Evolutionary conservation across 2,888 invertebrate genomes (phyloP), one percentile per base, ranked within the genome.

Genomic region (Peribatodes rhomboidaria): DNA sequence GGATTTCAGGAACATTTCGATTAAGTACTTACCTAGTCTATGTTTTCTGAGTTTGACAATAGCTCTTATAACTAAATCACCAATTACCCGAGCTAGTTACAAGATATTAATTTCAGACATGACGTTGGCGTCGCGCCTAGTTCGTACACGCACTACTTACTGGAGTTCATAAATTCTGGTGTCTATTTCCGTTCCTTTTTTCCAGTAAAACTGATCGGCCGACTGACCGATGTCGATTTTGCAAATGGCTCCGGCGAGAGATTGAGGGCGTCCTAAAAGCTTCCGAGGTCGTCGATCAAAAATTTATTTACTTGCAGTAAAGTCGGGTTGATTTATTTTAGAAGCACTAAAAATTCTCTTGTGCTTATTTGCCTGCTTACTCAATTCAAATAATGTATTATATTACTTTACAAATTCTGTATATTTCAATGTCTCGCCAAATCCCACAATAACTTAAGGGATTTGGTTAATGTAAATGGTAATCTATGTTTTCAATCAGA

Each of bases 121-220:
- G 82, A 72, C 77, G 81, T 89, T 91, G 91, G 90, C 91, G 67
- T 69, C 63, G 74, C 80, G 89, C 91, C 90, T 87, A 88, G 83
- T 80, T 76, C 79, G 81, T 72, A 73, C 79, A 79, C 80, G 82
- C 76, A 81, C 80, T 84, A 83, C 87, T 85, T 82, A 84, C 84
- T 83, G 71, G 73, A 82, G 75, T 78, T 83, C 80, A 88, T 88
- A 88, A 87, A 89, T 88, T 81, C 72, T 70, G 64, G 67, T 71
- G 56, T 80, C 82, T 88, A 89, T 88, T 89, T 87, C 78, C 77
- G 84, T 81, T 69, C 72, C 69, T 75, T 78, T 85, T 84, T 83
- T 83, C 78, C 75, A 72, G 68, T 60, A 77, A 74, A 77, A 74
- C 70, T 71, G 76, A 67, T 72, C 75, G 71, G 27, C 37, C 56